These are phyloP conservation scores for Phasia obesa DNA, from an alignment of 2,888 invertebrate genomes.

Conservation along the genomic window DNA sequence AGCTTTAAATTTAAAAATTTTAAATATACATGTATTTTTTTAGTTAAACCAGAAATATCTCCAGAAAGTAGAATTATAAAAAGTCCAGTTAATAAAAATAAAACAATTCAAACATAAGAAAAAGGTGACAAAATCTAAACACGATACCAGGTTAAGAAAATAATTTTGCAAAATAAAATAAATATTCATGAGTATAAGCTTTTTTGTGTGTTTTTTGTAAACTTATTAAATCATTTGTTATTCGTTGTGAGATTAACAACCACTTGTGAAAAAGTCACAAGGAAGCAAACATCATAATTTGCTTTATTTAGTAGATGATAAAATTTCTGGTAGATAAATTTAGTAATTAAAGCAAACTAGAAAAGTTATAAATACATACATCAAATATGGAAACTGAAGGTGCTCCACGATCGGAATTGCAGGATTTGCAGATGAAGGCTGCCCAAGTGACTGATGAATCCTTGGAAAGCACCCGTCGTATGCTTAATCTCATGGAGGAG, in stretches of 20 bases:
- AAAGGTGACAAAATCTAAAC: too few relatives aligned
- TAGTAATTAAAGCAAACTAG: too few relatives aligned
- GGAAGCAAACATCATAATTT: slow-evolving; percentile 15
- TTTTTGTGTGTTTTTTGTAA: neutral
- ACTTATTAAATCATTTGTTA: slow-evolving; percentile 44
- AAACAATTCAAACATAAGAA: too few relatives aligned
- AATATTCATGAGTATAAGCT: neutral
- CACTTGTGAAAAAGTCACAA: slow-evolving; percentile 54
- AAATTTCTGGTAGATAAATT: too few relatives aligned
- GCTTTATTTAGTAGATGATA: neutral
- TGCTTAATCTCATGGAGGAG: slow-evolving; percentile 78
- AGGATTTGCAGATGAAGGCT: slow-evolving; percentile 78
- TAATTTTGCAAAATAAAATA: neutral
- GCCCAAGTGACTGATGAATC: slow-evolving; percentile 79
- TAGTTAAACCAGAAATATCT: too few relatives aligned
- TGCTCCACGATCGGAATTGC: slow-evolving; percentile 78
- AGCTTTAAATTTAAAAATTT: slow-evolving; percentile 6
- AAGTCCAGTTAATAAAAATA: neutral
- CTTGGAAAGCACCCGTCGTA: slow-evolving; percentile 78
- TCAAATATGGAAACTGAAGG: slow-evolving; percentile 75
- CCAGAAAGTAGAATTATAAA: too few relatives aligned
- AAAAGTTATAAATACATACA: neutral
- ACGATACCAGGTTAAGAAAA: neutral
- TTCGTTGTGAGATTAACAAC: slow-evolving; percentile 51
- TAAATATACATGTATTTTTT: too few relatives aligned